Base-by-base conservation (phyloP, 2,113 vertebrate genomes). In the Ophiodon elongatus region DNA sequence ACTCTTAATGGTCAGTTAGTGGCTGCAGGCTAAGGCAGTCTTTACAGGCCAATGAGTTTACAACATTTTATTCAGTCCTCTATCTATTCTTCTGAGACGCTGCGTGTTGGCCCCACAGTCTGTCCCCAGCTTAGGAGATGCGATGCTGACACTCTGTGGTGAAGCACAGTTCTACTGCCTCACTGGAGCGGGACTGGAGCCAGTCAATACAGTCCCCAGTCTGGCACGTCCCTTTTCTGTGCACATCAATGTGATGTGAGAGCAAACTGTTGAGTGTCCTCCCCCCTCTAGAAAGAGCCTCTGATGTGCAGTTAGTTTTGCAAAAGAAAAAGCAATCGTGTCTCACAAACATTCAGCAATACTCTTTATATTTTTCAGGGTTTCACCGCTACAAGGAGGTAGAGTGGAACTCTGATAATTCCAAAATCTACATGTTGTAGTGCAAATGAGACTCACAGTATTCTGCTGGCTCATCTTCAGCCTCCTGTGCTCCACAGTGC, bases 121-220 rank as follows among this genome's bases (percentile, higher is more conserved):
- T 39, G 73, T 47, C 29, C 27, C 19, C 31, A 4, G 56, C 29
- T 27, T 10, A 23, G 35, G 31, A 14, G 14, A 54, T 11, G 33
- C 59, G 25, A 65, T 60, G 37, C 86, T 87, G 91, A 74, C 91
- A 72, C 77, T 27, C 4, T 37, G 64, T 89, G 90, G 86, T 21
- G 33, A 25, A 65, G 27, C 9, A 0, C 19, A 47, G 68, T 39
- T 31, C 21, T 82, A 73, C 65, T 35, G 23, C 25, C 0, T 50
- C 52, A 25, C 2, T 39, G 21, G 8, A 3, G 33, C 45, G 33
- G 50, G 8, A 4, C n/a, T 0, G 50, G 8, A 2, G 4, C 33
- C 9, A 5, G 45, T 13, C n/a, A 8, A 0, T 1, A 8, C 47
- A 41, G 27, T 1, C 4, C 0, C 19, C 52, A 3, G 43, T 35